Evolutionary conservation across 1,140 invertebrate species (phyloP).

Genomic region (Frieseomelitta varia): DNA sequence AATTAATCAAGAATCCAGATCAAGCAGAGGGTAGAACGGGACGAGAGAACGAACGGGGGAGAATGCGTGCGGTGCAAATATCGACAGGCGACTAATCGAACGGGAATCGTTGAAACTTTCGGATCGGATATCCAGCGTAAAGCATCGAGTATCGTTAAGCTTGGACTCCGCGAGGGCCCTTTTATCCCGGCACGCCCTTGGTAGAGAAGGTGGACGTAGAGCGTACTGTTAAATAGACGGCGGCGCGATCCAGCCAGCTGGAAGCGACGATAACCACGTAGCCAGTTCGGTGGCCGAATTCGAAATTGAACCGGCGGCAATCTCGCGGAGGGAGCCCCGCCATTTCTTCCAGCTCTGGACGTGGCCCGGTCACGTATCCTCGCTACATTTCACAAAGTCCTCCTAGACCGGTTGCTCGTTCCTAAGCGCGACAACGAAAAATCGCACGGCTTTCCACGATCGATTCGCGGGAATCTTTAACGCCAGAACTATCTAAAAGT

Average conservation of each 20-base stretch:
- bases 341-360: constrained; percentile 17
- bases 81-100: background rate
- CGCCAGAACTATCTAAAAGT: background rate
- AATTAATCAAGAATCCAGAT: background rate
- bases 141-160: constrained; percentile 1
- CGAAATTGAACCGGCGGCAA: constrained; percentile 36
- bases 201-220: background rate
- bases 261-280: constrained; percentile 66
- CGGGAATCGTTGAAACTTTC: background rate
- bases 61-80: background rate
- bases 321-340: background rate
- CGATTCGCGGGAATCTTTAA: constrained; percentile 20
- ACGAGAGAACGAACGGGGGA: no score
- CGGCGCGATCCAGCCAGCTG: constrained; percentile 52
- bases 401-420: background rate
- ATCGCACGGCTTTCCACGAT: constrained; percentile 7
- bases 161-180: background rate
- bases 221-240: constrained; percentile 14
- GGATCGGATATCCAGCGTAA: background rate
- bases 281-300: constrained; percentile 61
- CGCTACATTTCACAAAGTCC: constrained; percentile 16
- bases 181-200: background rate
- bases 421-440: constrained; percentile 22
- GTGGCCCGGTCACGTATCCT: constrained; percentile 48
- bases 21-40: background rate